A percentile compares a stretch with the other conserved stretches of the same genome.
Conservation (phyloP, 2,797 vertebrate species). For the Oreortyx pictus region DNA sequence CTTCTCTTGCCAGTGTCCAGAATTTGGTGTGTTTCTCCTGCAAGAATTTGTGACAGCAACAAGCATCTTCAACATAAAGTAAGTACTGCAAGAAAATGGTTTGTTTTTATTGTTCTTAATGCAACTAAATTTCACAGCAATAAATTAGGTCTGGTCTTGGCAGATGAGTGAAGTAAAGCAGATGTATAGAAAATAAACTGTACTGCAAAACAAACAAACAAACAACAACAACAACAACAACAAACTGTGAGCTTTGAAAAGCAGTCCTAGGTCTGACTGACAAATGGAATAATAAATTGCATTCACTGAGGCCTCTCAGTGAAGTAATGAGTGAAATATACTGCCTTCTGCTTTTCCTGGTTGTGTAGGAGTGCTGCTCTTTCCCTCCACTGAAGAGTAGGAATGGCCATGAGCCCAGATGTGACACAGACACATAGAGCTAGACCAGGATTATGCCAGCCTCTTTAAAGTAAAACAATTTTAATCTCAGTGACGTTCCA, state of each 20-base stretch:
- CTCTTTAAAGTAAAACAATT: background rate
- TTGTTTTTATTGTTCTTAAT: background rate
- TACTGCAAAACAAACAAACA: background rate
- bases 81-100: background rate
- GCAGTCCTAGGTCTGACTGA: background rate
- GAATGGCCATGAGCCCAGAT: rapidly evolving
- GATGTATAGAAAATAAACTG: background rate
- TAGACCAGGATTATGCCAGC: background rate
- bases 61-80: background rate
- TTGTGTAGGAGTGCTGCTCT: background rate
- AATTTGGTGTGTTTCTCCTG: background rate
- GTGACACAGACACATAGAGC: background rate
- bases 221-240: background rate
- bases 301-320: background rate
- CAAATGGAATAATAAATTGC: background rate
- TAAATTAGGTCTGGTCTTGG: background rate
- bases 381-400: background rate
- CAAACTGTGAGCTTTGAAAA: background rate
- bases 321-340: background rate
- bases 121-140: background rate
- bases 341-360: background rate
- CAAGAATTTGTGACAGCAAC: background rate
- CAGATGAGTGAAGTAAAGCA: background rate
- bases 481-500: background rate
- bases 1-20: background rate